A percentile compares a stretch with the other conserved stretches of the same genome.
These are phyloP conservation scores for Chanos chanos DNA, from an alignment of 2,797 vertebrate genomes.

Conservation along the genomic window DNA sequence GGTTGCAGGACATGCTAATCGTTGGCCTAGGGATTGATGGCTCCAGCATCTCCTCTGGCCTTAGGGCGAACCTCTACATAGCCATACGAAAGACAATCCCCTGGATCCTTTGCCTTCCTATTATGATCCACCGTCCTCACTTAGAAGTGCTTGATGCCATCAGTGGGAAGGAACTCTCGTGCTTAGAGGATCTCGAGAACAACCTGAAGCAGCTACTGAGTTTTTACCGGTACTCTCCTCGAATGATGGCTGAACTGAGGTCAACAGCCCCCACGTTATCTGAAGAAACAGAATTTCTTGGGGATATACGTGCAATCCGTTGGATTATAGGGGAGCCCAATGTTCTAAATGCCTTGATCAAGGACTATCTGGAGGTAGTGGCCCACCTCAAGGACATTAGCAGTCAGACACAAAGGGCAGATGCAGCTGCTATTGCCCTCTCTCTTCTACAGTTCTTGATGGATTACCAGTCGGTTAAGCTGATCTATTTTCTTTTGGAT, in stretches of 20 bases:
- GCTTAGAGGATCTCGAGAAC: conserved; percentile 93
- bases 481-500: conserved; percentile 95
- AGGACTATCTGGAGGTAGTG: conserved; percentile 94
- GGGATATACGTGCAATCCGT: conserved; percentile 87
- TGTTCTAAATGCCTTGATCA: conserved; percentile 90
- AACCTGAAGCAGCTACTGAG: conserved; percentile 94
- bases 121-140: conserved; percentile 93
- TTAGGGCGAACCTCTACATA: conserved; percentile 86
- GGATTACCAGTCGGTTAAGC: conserved; percentile 95
- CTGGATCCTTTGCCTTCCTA: conserved; percentile 89
- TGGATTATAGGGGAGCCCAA: conserved; percentile 97
- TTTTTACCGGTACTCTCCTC: conserved; percentile 93
- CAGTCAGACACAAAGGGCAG: conserved; percentile 87
- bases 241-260: conserved; percentile 88
- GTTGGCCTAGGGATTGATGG: conserved; percentile 88
- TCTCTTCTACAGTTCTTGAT: conserved; percentile 92
- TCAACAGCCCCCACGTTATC: conserved; percentile 86
- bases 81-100: conserved; percentile 88
- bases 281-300: conserved; percentile 91
- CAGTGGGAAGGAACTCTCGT: conserved; percentile 91
- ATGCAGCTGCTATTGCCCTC: conserved; percentile 88
- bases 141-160: conserved; percentile 91
- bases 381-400: conserved; percentile 93
- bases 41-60: conserved; percentile 81
- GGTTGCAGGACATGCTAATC: conserved; percentile 84